Percentiles rank a stretch among this genome's conserved stretches.
Conservation (phyloP, 2,113 vertebrate genomes). For the Oncorhynchus masou region DNA sequence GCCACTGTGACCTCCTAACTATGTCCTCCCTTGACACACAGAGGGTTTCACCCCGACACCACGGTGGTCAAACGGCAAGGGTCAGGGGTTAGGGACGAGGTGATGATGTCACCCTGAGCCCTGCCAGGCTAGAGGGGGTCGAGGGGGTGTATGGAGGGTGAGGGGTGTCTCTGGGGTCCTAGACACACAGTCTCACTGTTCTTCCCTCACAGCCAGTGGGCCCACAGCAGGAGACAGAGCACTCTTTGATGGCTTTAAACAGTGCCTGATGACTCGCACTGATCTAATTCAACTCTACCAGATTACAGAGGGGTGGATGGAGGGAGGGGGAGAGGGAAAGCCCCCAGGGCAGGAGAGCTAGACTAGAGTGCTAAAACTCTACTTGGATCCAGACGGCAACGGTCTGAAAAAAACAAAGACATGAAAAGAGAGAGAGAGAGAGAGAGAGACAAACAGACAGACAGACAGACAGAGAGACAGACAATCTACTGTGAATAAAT, state of each 20-base stretch:
- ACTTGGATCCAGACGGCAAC: neutral
- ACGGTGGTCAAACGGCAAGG: conserved; percentile 62
- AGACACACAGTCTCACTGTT: conserved; percentile 59
- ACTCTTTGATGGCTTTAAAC: conserved; percentile 74
- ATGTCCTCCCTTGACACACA: conserved; percentile 42
- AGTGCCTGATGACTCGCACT: conserved; percentile 69
- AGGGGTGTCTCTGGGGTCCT: conserved; percentile 29
- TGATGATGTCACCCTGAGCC: conserved; percentile 68
- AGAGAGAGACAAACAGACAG: conserved; percentile 11
- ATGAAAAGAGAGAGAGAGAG: conserved; percentile 3
- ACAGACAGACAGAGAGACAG: neutral
- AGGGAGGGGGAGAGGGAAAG: conserved; percentile 30
- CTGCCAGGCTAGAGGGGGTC: conserved; percentile 17
- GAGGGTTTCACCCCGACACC: conserved; percentile 48
- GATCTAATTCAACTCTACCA: conserved; percentile 69
- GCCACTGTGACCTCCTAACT: conserved; percentile 50
- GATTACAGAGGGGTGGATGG: conserved; percentile 49
- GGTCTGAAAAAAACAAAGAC: neutral
- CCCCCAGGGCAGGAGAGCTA: conserved; percentile 23
- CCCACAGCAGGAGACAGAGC: conserved; percentile 64
- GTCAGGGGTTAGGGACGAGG: conserved; percentile 62
- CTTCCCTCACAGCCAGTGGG: conserved; percentile 64
- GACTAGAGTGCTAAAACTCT: neutral
- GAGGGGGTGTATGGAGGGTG: conserved; percentile 40
- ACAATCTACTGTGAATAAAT: conserved; percentile 8